Percentiles rank a stretch among this genome's conserved stretches.
Conservation (phyloP, 2,113 vertebrate species). For the Rousettus leschenaultii region DNA sequence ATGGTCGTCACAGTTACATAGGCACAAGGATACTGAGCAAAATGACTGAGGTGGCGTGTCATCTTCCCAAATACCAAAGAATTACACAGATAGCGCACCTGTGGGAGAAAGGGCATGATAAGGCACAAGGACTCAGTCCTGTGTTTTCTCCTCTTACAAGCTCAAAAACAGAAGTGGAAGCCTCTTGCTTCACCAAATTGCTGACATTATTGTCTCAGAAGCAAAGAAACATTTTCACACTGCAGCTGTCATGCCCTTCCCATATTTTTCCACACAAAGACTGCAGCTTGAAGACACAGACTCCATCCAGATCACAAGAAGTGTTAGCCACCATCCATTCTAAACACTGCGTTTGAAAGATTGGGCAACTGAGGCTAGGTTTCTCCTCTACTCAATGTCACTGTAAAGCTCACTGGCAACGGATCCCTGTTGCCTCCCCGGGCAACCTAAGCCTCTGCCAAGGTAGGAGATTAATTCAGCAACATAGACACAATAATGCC, state of each 20-base stretch:
- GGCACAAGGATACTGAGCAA: constrained; percentile 87
- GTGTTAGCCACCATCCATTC: not conserved
- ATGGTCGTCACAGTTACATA: constrained; percentile 86
- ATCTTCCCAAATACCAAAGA: constrained; percentile 86
- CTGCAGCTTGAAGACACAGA: not conserved
- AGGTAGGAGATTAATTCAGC: not conserved
- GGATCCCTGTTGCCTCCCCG: not conserved
- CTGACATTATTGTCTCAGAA: not conserved
- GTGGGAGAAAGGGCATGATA: not conserved
- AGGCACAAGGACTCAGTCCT: not conserved
- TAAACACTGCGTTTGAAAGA: not conserved
- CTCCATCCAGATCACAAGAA: not conserved
- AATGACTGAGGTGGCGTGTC: constrained; percentile 87
- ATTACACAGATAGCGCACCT: constrained; percentile 87
- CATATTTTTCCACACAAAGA: not conserved
- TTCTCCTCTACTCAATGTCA: not conserved
- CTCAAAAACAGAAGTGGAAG: not conserved
- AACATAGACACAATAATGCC: not conserved
- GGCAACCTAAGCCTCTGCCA: not conserved
- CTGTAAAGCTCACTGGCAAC: not conserved
- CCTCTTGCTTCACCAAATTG: not conserved
- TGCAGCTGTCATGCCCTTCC: not conserved
- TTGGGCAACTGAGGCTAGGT: not conserved
- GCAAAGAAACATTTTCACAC: not conserved
- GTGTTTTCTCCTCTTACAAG: not conserved